Evolutionary conservation across 2,113 vertebrate species (phyloP).

Genomic region (Ammospiza nelsoni): DNA sequence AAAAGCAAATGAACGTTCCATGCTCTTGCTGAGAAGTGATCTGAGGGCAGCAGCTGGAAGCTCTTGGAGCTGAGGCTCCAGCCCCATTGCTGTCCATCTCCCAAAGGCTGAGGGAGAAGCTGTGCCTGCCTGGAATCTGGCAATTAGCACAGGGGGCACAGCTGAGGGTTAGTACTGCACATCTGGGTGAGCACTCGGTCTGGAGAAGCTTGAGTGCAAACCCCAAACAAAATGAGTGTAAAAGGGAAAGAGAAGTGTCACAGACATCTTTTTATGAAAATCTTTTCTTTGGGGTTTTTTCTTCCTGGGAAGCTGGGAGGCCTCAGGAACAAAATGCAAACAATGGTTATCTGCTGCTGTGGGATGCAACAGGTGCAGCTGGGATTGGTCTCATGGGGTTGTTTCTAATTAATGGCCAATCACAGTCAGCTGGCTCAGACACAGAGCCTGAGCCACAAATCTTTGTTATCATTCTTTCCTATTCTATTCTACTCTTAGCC

Average conservation of each 20-base stretch:
- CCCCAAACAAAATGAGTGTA: fast-evolving
- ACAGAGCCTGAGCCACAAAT: no score
- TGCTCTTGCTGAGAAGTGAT: background rate
- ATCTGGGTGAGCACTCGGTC: background rate
- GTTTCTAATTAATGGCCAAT: no score
- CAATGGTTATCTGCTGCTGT: no score
- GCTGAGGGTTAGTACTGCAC: fast-evolving
- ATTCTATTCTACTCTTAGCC: no score
- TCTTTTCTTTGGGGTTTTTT: no score
- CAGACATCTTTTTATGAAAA: no score
- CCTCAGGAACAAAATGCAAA: no score
- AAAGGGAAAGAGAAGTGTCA: background rate
- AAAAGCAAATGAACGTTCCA: background rate
- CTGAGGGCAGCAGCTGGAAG: background rate
- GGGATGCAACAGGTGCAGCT: no score
- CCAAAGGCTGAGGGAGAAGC: background rate
- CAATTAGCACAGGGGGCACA: background rate
- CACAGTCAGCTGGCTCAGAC: no score
- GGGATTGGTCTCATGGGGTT: no score
- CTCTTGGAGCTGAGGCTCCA: background rate
- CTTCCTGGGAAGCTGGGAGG: no score
- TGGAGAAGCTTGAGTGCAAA: background rate
- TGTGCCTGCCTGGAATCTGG: fast-evolving
- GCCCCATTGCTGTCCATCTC: background rate
- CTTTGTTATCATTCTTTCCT: no score